phyloP scores from a whole-genome alignment of 1,140 invertebrate species.

The Drosophila biarmipes region DNA sequence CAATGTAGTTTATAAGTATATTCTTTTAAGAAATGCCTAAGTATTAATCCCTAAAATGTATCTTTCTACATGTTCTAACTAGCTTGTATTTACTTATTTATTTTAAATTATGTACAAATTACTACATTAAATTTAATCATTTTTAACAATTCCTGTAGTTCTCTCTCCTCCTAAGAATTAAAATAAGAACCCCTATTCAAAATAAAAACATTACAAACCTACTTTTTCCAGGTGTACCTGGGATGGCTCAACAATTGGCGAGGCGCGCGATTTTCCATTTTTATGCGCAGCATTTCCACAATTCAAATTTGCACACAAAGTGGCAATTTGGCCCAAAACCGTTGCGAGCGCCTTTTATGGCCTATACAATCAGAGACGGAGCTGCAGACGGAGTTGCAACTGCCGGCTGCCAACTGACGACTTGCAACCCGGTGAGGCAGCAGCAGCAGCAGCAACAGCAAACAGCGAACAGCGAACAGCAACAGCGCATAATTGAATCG shows the following conservation, averaged over 20 bases:
- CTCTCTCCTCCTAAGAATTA: too few relatives aligned
- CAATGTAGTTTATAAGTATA: too few relatives aligned
- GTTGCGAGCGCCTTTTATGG: slow-evolving; percentile 79
- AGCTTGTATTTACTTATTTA: too few relatives aligned
- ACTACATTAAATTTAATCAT: too few relatives aligned
- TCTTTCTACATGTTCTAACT: too few relatives aligned
- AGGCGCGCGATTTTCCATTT: slow-evolving; percentile 58
- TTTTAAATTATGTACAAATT: too few relatives aligned
- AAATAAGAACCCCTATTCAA: too few relatives aligned
- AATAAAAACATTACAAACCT: not conserved
- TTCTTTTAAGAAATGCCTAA: too few relatives aligned
- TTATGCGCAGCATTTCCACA: slow-evolving; percentile 73
- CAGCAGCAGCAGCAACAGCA: slow-evolving; percentile 30
- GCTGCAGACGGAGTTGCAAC: slow-evolving; percentile 30
- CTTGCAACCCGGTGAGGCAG: slow-evolving; percentile 6
- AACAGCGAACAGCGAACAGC: slow-evolving; percentile 14
- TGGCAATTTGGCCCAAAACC: slow-evolving; percentile 79
- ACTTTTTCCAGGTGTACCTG: slow-evolving; percentile 8
- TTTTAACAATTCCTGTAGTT: too few relatives aligned
- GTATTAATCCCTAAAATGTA: too few relatives aligned
- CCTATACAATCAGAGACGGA: slow-evolving; percentile 42
- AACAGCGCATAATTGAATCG: slow-evolving; percentile 73
- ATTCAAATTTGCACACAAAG: slow-evolving; percentile 82
- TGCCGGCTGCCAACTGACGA: slow-evolving; percentile 19
- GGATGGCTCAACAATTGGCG: slow-evolving; percentile 60